Percentiles rank a stretch among this genome's conserved stretches.
phyloP scores from a whole-genome alignment of 2,797 vertebrate genomes.

The Passerculus sandwichensis region DNA sequence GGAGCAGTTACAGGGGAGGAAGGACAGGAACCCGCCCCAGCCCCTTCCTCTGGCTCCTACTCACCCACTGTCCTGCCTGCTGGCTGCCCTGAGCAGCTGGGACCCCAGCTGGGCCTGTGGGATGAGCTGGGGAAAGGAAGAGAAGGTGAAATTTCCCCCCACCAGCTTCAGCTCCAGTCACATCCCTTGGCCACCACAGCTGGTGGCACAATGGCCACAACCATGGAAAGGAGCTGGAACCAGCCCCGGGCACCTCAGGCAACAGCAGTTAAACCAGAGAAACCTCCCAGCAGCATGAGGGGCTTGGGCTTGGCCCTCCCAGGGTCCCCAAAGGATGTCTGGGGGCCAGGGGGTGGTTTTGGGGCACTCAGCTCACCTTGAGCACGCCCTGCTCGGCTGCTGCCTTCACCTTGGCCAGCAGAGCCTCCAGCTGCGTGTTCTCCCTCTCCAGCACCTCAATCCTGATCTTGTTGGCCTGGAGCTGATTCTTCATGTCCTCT shows the following conservation, averaged over 20 bases:
- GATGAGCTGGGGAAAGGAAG: slow-evolving; percentile 64
- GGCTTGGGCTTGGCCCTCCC: background rate
- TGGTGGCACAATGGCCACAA: background rate
- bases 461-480: slow-evolving; percentile 87
- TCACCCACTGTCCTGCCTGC: slow-evolving; percentile 25
- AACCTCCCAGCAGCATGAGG: rapidly evolving
- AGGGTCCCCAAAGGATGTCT: too few species aligned
- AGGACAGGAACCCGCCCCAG: background rate
- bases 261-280: background rate
- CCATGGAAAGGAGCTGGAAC: background rate
- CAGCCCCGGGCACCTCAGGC: rapidly evolving
- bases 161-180: rapidly evolving
- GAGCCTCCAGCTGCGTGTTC: slow-evolving; percentile 77
- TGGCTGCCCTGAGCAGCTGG: background rate
- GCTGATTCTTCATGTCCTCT: slow-evolving; percentile 90
- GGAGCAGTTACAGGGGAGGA: background rate
- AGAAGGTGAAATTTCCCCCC: background rate
- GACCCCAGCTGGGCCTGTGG: slow-evolving; percentile 69
- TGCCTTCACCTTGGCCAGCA: slow-evolving; percentile 81
- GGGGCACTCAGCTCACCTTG: slow-evolving; percentile 67
- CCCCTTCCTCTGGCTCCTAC: background rate
- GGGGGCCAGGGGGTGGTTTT: background rate
- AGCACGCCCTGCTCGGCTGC: slow-evolving; percentile 62
- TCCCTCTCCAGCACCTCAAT: slow-evolving; percentile 87
- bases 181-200: rapidly evolving